phyloP scores from a whole-genome alignment of 2,113 vertebrate species.

The Crypturellus undulatus region DNA sequence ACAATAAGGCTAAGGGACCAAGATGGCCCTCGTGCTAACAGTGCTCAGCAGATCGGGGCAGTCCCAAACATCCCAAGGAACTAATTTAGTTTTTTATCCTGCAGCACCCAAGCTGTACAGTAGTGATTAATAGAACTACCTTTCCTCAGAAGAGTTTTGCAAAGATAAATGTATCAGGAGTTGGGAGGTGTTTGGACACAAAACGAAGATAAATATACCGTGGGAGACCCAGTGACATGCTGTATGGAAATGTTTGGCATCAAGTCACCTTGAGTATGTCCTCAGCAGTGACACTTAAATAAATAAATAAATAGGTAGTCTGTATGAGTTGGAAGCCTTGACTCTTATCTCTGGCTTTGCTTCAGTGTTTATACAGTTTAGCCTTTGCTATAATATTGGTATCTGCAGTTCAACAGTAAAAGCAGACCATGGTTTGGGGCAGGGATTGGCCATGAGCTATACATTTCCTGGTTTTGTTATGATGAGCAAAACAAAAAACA shows the following conservation, averaged over 20 bases:
- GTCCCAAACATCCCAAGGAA: slow-evolving; percentile 37
- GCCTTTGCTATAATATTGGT: background rate
- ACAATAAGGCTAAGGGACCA: slow-evolving; percentile 38
- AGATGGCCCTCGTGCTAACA: slow-evolving; percentile 24
- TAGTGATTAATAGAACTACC: slow-evolving; percentile 39
- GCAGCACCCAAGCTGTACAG: slow-evolving; percentile 32
- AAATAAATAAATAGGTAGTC: background rate
- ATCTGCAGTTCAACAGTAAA: background rate
- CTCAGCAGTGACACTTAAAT: slow-evolving; percentile 9
- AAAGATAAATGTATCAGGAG: slow-evolving; percentile 15
- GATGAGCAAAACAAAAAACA: background rate
- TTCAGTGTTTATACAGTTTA: background rate
- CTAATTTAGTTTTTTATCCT: slow-evolving; percentile 64
- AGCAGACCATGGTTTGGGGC: background rate
- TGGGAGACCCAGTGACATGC: slow-evolving; percentile 23
- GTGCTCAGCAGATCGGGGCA: slow-evolving; percentile 42
- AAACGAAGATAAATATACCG: slow-evolving; percentile 50
- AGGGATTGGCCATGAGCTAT: background rate
- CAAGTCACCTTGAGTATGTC: slow-evolving; percentile 34
- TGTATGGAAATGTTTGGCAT: slow-evolving; percentile 11
- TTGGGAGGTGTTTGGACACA: slow-evolving; percentile 24
- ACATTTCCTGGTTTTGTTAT: background rate
- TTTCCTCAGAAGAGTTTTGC: slow-evolving; percentile 16
- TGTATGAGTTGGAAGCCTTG: background rate
- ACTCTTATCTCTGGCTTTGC: background rate